These are phyloP conservation scores for Anguilla japonica DNA, from an alignment of 2,113 vertebrate species.

Conservation along the genomic window DNA sequence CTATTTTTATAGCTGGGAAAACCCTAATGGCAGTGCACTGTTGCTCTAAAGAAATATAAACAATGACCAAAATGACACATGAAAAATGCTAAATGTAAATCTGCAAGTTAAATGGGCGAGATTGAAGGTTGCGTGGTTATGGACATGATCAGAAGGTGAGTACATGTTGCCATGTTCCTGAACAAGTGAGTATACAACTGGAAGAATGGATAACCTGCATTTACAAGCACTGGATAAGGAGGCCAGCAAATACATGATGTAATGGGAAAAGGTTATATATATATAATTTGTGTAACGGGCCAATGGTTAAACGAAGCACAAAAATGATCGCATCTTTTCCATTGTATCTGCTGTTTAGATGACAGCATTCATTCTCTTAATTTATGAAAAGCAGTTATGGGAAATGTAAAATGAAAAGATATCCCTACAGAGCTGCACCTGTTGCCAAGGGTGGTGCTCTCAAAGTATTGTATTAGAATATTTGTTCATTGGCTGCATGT, in stretches of 20 bases:
- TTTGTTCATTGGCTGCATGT: background rate
- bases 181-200: background rate
- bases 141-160: background rate
- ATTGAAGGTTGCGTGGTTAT: background rate
- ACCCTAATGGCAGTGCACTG: background rate
- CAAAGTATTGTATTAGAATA: background rate
- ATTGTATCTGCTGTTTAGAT: background rate
- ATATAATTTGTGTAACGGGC: background rate
- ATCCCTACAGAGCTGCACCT: background rate
- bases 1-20: background rate
- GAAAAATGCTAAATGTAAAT: background rate
- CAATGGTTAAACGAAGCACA: background rate
- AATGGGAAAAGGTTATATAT: no score
- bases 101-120: background rate
- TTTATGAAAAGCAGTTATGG: background rate
- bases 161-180: background rate
- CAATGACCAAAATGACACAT: background rate
- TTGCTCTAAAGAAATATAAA: background rate
- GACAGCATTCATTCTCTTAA: background rate
- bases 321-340: background rate
- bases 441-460: background rate
- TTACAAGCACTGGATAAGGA: background rate
- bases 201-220: background rate
- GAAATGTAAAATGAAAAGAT: background rate
- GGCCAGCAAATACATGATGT: no score